phyloP scores from a whole-genome alignment of 1,140 invertebrate genomes.

The Mamestra configurata region DNA sequence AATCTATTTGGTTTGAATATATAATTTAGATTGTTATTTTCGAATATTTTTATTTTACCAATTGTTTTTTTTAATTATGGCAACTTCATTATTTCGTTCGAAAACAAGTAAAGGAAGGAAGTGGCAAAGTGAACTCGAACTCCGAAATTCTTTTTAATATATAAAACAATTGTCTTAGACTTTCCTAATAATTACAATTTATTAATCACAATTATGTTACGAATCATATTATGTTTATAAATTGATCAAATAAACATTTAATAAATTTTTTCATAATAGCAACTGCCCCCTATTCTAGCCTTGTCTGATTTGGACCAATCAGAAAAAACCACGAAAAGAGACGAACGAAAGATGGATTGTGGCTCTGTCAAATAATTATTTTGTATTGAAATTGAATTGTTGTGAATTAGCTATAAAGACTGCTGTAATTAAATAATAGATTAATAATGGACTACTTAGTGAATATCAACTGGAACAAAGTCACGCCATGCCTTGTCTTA shows the following conservation, averaged over 20 bases:
- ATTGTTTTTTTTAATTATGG: neutral
- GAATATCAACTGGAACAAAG: slow-evolving; percentile 86
- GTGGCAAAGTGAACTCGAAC: neutral
- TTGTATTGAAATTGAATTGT: slow-evolving; percentile 78
- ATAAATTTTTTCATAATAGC: too few relatives aligned
- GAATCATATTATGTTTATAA: too few relatives aligned
- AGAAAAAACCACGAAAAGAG: slow-evolving; percentile 86
- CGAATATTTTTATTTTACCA: neutral
- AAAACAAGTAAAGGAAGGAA: neutral
- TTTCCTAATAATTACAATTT: too few relatives aligned
- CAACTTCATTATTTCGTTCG: neutral
- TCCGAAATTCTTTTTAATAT: neutral
- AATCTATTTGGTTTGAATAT: too few relatives aligned
- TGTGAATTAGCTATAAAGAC: slow-evolving; percentile 71
- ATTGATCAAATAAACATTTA: too few relatives aligned
- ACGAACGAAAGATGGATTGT: slow-evolving; percentile 82
- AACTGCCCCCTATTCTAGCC: too few relatives aligned
- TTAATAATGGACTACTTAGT: slow-evolving; percentile 83
- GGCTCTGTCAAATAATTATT: slow-evolving; percentile 84
- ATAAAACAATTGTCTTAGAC: too few relatives aligned
- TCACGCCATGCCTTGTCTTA: slow-evolving; percentile 86
- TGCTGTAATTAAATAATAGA: slow-evolving; percentile 69
- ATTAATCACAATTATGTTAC: too few relatives aligned
- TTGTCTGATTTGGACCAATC: slow-evolving; percentile 86
- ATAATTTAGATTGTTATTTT: too few relatives aligned